A percentile compares a stretch with the other conserved stretches of the same genome.
These are phyloP conservation scores for Naja naja DNA, from an alignment of 2,113 vertebrate genomes.

Conservation along the genomic window DNA sequence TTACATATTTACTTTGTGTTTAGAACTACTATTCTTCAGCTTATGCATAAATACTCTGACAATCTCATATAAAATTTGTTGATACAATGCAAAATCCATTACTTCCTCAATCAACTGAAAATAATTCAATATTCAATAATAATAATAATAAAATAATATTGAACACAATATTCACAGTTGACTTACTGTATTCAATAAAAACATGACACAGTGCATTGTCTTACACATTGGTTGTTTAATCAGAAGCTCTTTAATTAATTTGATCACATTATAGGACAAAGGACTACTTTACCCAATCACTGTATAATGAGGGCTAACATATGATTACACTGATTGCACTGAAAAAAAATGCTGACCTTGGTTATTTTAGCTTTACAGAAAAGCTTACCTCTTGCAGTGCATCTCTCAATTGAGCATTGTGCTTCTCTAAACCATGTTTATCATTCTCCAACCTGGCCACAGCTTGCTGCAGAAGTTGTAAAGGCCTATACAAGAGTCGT, in stretches of 20 bases:
- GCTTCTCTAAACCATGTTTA: slow-evolving; percentile 52
- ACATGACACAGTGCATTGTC: not conserved
- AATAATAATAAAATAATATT: not conserved
- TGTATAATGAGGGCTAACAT: not conserved
- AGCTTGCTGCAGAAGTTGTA: slow-evolving; percentile 57
- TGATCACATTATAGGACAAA: not conserved
- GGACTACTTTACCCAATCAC: not conserved
- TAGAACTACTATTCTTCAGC: not conserved
- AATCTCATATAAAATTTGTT: not conserved
- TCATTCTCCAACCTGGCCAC: slow-evolving; percentile 67
- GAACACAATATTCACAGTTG: not conserved
- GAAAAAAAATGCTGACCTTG: not conserved
- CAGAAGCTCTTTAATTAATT: not conserved
- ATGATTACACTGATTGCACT: not conserved
- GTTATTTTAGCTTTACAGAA: not conserved
- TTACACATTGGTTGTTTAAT: not conserved
- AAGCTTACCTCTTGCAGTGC: slow-evolving; percentile 65
- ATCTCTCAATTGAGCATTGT: slow-evolving; percentile 62
- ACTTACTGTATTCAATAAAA: not conserved
- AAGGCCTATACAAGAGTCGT: slow-evolving; percentile 40
- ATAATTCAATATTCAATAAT: not conserved
- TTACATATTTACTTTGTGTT: not conserved
- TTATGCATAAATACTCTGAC: not conserved
- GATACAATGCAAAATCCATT: not conserved
- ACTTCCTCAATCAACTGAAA: not conserved